These are phyloP conservation scores for Eupelmus urozonus DNA, from an alignment of 2,888 invertebrate genomes.

Conservation along the genomic window DNA sequence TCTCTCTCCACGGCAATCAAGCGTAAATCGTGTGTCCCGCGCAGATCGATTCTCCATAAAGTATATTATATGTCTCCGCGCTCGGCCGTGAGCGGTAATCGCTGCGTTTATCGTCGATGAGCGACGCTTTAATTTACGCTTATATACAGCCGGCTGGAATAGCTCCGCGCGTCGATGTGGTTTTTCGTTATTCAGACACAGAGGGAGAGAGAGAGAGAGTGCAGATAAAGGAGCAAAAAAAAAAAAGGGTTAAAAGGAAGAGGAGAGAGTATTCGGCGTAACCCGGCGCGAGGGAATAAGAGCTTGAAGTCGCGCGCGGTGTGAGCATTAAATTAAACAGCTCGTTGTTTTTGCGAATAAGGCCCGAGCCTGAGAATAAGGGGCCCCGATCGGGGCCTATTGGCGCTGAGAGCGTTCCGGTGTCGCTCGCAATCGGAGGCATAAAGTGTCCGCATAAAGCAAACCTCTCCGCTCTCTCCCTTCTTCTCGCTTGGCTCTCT, in stretches of 20 bases:
- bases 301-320: constrained; percentile 60
- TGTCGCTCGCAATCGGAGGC: constrained; percentile 77
- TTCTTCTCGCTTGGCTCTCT: constrained; percentile 16
- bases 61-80: constrained; percentile 25
- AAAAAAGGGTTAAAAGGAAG: neutral
- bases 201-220: neutral
- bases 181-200: no score
- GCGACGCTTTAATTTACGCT: constrained; percentile 51
- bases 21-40: constrained; percentile 73
- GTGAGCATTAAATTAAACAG: constrained; percentile 74
- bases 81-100: neutral
- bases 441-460: constrained; percentile 72
- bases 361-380: constrained; percentile 67
- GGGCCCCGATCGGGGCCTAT: constrained; percentile 66
- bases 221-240: no score
- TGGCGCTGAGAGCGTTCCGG: constrained; percentile 76
- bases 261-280: neutral
- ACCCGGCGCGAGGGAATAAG: neutral
- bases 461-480: constrained; percentile 33
- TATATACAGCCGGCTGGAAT: neutral
- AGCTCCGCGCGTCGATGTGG: no score
- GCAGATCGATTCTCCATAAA: constrained; percentile 48
- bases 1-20: constrained; percentile 69
- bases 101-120: constrained; percentile 48
- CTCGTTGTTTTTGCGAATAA: constrained; percentile 66